phyloP scores from a whole-genome alignment of 2,888 invertebrate species.

The Lissocephala sabroskyi region DNA sequence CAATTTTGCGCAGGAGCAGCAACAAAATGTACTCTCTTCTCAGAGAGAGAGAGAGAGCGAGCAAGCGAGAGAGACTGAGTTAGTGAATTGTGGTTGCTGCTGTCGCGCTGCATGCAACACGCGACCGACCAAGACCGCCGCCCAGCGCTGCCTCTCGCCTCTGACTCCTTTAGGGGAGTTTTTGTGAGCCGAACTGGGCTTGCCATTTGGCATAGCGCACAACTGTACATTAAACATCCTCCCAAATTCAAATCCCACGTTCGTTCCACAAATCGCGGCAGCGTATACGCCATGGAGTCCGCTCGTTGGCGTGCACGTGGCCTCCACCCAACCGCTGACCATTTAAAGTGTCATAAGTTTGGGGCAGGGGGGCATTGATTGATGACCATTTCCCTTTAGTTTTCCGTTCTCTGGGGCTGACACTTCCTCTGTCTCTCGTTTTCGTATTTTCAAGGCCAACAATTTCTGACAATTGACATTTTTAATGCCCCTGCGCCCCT shows the following conservation, averaged over 20 bases:
- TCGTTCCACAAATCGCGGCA: slow-evolving; percentile 49
- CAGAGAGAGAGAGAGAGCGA: background rate
- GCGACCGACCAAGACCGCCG: slow-evolving; percentile 10
- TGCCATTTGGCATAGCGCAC: slow-evolving; percentile 40
- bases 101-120: slow-evolving; percentile 4
- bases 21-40: background rate
- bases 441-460: too few species aligned
- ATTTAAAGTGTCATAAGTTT: too few species aligned
- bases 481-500: too few species aligned
- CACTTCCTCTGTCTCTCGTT: too few species aligned
- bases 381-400: too few species aligned
- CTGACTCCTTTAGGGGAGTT: slow-evolving; percentile 22
- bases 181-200: too few species aligned
- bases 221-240: slow-evolving; percentile 39
- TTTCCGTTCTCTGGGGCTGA: too few species aligned
- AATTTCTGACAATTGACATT: too few species aligned
- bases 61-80: slow-evolving; percentile 3
- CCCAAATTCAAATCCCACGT: background rate
- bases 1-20: too few species aligned
- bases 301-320: background rate
- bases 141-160: background rate
- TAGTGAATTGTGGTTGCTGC: slow-evolving; percentile 4
- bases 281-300: slow-evolving; percentile 51
- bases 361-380: too few species aligned
- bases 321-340: background rate